Conservation (phyloP, 2,797 vertebrate species). For the Gymnoscopelus braueri region DNA sequence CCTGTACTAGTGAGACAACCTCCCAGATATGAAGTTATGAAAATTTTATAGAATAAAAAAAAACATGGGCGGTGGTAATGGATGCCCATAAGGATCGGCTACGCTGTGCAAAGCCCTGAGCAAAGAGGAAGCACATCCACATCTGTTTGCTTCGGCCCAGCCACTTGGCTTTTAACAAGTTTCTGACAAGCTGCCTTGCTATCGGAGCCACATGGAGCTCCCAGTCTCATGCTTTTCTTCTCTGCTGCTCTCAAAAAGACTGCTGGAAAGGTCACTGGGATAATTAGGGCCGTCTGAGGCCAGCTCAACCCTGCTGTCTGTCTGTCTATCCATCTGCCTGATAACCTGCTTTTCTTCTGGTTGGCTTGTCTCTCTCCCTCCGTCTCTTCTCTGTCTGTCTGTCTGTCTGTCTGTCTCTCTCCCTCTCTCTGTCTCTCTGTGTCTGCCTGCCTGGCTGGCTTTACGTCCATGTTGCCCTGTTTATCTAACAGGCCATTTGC, state of each 20-base stretch:
- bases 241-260: constrained; percentile 21
- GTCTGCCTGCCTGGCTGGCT: too few relatives aligned
- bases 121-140: too few relatives aligned
- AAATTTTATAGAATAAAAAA: too few relatives aligned
- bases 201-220: constrained; percentile 36
- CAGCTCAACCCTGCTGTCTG: constrained; percentile 19
- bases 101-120: too few relatives aligned
- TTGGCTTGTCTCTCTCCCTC: not conserved
- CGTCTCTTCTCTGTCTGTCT: constrained; percentile 1
- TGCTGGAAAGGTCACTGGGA: constrained; percentile 65
- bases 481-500: too few relatives aligned
- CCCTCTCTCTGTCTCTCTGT: too few relatives aligned
- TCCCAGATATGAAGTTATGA: too few relatives aligned
- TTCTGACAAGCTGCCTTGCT: constrained; percentile 10
- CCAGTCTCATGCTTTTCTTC: constrained; percentile 16
- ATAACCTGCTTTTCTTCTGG: constrained; percentile 39
- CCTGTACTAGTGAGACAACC: too few relatives aligned
- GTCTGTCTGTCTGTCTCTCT: not conserved
- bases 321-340: constrained; percentile 19
- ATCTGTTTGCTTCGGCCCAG: not conserved
- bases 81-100: too few relatives aligned
- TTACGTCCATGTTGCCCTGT: too few relatives aligned
- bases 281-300: constrained; percentile 56
- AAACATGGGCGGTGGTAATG: too few relatives aligned
- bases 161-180: constrained; percentile 14